Base-by-base conservation (phyloP, 2,797 vertebrate species). In the Periophthalmus magnuspinnatus region DNA sequence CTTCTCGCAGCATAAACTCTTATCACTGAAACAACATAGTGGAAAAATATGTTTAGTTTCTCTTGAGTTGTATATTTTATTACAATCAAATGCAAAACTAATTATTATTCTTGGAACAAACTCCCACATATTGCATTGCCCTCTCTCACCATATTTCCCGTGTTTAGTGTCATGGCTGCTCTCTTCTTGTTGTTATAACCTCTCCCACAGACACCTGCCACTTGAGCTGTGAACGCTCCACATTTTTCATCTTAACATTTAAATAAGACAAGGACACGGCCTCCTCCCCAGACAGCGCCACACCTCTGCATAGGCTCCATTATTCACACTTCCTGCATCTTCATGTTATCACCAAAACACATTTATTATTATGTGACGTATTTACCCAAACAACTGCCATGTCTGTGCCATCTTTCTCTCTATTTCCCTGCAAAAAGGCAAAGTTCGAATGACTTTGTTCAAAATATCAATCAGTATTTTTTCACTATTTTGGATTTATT, bases 321-420 rank as follows among this genome's bases (percentile, higher is more conserved):
- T 32, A 72, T 70, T 72, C 68, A 76, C 67, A 65, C 71, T 77
- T 76, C 63, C 79, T 76, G n/a, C 7, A 7, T 70, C 50, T 74
- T 54, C 59, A 75, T 69, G 47, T 79, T 48, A 83, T 67, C 72
- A 72, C 67, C 6, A 33, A 36, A 71, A 77, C 60, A 81, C 63
- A 77, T 84, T 73, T 66, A 81, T 79, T 80, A 83, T 81, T 78
- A 48, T 76, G 65, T 45, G 72, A 72, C 72, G 76, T 71, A 78
- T 74, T 68, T 61, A 19, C 9, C 19, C 72, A 22, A 70, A 64
- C 41, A 60, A 76, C 69, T 65, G 16, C 34, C 74, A 75, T 21
- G 3, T 11, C 4, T 13, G 21, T 21, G 71, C 60, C 70, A 38
- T 21, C 19, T 38, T 22, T 54, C 32, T 60, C 34, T 62, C 41